These are phyloP conservation scores for Lateolabrax maculatus DNA, from an alignment of 2,797 vertebrate genomes.

Conservation along the genomic window DNA sequence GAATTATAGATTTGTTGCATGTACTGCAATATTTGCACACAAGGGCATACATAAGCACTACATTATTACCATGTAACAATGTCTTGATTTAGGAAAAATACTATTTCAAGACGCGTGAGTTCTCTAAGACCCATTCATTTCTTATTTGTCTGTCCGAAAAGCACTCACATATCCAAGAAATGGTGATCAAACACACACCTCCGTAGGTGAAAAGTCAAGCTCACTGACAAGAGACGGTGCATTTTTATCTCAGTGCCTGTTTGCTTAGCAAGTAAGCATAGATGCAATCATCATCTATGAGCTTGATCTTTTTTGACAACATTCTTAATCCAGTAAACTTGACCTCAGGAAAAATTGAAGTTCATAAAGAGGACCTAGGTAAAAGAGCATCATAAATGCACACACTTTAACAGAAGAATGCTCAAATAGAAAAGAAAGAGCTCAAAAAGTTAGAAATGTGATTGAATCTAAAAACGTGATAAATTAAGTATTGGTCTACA, in stretches of 20 bases:
- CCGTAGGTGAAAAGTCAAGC: conserved; percentile 70
- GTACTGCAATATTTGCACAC: conserved; percentile 48
- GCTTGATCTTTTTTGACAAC: conserved; percentile 92
- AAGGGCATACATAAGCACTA: conserved; percentile 44
- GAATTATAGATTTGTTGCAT: conserved; percentile 44
- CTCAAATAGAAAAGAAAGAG: conserved; percentile 50
- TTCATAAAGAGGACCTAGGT: conserved; percentile 73
- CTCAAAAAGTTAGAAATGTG: conserved; percentile 51
- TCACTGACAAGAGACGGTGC: conserved; percentile 90
- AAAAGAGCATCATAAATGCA: conserved; percentile 71
- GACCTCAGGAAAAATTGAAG: conserved; percentile 88
- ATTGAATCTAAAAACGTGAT: conserved; percentile 50
- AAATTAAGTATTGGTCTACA: conserved; percentile 65
- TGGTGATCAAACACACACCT: conserved; percentile 59
- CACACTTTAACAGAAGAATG: conserved; percentile 51
- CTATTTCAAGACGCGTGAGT: conserved; percentile 56
- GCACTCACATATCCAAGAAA: conserved; percentile 58
- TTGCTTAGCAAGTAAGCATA: conserved; percentile 93
- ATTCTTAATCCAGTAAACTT: conserved; percentile 92
- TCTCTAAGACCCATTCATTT: conserved; percentile 48
- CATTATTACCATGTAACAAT: conserved; percentile 58
- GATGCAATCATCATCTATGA: conserved; percentile 86
- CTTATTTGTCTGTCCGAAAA: conserved; percentile 44
- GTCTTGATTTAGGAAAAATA: conserved; percentile 70
- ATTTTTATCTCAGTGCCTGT: conserved; percentile 91